These are phyloP conservation scores for Trematocara stigmaticum DNA, from an alignment of 2,113 vertebrate genomes.

Conservation along the genomic window DNA sequence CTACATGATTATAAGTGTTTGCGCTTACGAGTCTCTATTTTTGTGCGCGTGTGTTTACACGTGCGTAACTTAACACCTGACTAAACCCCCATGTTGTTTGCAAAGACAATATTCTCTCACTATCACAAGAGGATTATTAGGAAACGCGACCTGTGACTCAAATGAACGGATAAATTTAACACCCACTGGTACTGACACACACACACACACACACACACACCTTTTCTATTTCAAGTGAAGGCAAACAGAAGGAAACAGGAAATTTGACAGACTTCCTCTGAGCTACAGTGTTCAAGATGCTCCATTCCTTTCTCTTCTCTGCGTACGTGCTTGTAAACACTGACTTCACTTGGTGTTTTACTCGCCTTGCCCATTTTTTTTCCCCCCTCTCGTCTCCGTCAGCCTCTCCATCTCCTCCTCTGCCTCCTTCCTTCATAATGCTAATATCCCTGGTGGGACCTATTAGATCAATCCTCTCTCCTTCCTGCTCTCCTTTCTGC, in stretches of 20 bases:
- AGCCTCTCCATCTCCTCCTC: slow-evolving; percentile 2
- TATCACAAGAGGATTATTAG: neutral
- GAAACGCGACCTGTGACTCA: neutral
- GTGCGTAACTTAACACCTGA: slow-evolving; percentile 38
- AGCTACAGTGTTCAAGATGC: neutral
- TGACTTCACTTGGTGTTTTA: neutral
- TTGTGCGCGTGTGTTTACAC: neutral
- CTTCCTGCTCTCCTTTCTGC: neutral
- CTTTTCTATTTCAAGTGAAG: neutral
- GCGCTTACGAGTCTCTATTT: neutral
- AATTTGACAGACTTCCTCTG: slow-evolving; percentile 26
- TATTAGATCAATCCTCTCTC: slow-evolving; percentile 14
- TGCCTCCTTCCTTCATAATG: neutral
- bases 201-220: neutral
- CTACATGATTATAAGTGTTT: neutral
- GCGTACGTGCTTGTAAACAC: neutral
- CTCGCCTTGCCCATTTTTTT: neutral
- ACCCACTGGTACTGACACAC: neutral
- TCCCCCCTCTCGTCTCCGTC: fast-evolving
- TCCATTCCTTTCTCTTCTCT: neutral
- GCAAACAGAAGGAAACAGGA: slow-evolving; percentile 30
- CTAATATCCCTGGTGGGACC: neutral
- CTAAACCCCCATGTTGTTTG: slow-evolving; percentile 4
- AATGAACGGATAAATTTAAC: neutral
- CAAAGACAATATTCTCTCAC: neutral